Evolutionary conservation across 2,113 vertebrate species (phyloP).

Genomic region (Tragelaphus buxtoni): DNA sequence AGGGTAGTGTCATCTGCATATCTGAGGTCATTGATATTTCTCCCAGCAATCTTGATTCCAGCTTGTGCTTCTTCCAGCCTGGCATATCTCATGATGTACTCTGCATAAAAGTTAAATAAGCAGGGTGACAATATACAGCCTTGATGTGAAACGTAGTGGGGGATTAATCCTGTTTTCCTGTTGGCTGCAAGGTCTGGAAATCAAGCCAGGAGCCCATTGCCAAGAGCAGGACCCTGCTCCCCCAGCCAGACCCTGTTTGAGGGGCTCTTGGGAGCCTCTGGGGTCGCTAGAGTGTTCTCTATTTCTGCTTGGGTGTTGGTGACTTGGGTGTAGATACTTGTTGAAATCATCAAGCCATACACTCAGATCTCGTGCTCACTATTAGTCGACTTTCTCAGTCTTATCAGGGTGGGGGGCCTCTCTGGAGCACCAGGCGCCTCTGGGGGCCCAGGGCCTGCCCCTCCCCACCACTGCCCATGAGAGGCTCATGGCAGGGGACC

Average conservation of each 20-base stretch:
- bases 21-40: too few species aligned
- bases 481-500: neutral
- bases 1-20: too few species aligned
- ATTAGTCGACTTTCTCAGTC: fast-evolving
- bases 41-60: too few species aligned
- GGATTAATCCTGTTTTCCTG: neutral
- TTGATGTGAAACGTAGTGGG: neutral
- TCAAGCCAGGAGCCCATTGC: neutral
- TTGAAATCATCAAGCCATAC: fast-evolving
- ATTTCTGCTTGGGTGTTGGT: neutral
- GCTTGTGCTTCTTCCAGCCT: too few species aligned
- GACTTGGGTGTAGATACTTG: neutral
- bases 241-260: neutral
- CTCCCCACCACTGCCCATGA: neutral
- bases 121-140: too few species aligned
- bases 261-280: neutral
- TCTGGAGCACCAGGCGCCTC: fast-evolving
- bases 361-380: fast-evolving
- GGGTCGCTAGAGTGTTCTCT: neutral
- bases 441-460: constrained; percentile 15
- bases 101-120: too few species aligned
- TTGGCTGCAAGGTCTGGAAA: fast-evolving
- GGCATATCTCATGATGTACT: too few species aligned
- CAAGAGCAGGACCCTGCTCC: neutral
- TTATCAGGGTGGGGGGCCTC: fast-evolving